Percentiles rank a stretch among this genome's conserved stretches.
Evolutionary conservation across 2,888 invertebrate species (phyloP).

Genomic region (Leptogaster cylindrica): DNA sequence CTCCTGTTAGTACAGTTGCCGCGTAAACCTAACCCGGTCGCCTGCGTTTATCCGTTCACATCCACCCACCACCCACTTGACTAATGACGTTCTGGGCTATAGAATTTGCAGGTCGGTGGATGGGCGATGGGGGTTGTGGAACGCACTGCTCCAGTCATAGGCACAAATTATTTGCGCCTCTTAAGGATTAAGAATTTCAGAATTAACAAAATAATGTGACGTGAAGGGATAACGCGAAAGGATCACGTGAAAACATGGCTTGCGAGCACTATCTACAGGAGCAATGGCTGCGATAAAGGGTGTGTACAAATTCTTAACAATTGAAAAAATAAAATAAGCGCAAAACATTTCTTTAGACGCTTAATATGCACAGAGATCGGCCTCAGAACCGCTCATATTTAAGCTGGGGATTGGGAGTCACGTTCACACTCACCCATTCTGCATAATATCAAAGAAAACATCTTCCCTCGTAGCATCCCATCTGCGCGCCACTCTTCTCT

Average conservation of each 20-base stretch:
- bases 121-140: neutral
- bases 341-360: conserved; percentile 13
- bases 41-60: neutral
- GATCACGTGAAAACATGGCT: too few species aligned
- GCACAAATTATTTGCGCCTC: neutral
- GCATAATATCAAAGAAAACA: conserved; percentile 34
- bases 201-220: too few species aligned
- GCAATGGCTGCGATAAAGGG: too few species aligned
- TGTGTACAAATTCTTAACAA: too few species aligned
- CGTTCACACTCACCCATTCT: conserved; percentile 13
- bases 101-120: neutral
- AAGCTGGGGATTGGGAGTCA: conserved; percentile 18
- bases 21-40: conserved; percentile 8
- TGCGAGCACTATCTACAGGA: too few species aligned
- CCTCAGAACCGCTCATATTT: neutral
- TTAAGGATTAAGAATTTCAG: conserved; percentile 16
- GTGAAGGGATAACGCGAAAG: too few species aligned
- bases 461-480: conserved; percentile 22
- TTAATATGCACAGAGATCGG: conserved; percentile 28
- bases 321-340: neutral
- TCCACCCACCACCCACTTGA: neutral
- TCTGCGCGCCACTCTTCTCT: conserved; percentile 25
- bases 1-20: conserved; percentile 37
- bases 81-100: conserved; percentile 33
- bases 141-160: too few species aligned